Evolutionary conservation across 1,140 invertebrate species (phyloP).

Genomic region (Drosophila bipectinata): DNA sequence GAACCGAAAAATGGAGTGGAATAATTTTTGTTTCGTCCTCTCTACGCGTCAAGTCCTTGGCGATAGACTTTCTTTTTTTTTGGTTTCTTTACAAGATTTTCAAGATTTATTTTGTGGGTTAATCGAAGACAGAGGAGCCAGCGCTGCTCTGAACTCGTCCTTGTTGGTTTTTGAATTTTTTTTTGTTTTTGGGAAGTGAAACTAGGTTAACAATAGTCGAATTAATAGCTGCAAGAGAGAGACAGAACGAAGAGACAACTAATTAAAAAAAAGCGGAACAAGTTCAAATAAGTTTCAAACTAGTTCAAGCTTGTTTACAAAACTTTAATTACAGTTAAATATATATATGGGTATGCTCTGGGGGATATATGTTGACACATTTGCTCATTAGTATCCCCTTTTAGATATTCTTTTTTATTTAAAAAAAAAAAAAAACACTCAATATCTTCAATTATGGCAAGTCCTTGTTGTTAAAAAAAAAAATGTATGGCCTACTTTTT

Average conservation of each 20-base stretch:
- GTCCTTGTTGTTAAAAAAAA: neutral
- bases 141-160: constrained; percentile 23
- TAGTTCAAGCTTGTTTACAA: neutral
- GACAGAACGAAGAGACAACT: neutral
- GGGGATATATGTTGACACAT: no score
- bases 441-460: neutral
- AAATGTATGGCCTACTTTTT: constrained; percentile 1
- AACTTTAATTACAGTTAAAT: constrained; percentile 21
- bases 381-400: no score
- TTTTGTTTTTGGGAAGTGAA: constrained; percentile 60
- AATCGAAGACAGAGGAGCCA: constrained; percentile 28
- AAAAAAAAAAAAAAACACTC: neutral
- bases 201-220: constrained; percentile 74
- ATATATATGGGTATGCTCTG: no score
- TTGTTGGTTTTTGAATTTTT: constrained; percentile 38
- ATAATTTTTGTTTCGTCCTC: constrained; percentile 17
- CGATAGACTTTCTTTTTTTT: constrained; percentile 1
- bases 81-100: neutral
- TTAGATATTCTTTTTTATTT: neutral
- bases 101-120: constrained; percentile 8
- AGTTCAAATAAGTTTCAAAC: neutral
- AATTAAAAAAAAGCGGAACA: neutral
- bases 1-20: constrained; percentile 19
- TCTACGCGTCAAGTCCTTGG: constrained; percentile 8
- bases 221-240: constrained; percentile 58